Percentiles rank a stretch among this genome's conserved stretches.
Conservation (phyloP, 2,888 invertebrate species). For the Tetrapedia diversipes region DNA sequence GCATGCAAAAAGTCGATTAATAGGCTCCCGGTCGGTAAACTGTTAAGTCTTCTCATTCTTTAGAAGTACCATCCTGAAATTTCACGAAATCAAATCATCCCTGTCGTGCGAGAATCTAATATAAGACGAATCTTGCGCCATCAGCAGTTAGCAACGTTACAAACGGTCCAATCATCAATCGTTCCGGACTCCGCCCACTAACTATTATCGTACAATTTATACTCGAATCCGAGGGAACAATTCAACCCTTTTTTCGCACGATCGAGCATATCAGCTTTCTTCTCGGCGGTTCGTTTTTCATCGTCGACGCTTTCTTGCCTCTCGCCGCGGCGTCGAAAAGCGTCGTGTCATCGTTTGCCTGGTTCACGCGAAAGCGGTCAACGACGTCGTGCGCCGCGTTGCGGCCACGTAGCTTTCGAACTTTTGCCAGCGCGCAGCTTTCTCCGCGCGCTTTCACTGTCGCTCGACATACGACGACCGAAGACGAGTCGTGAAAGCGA, state of each 20-base stretch:
- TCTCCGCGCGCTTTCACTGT: constrained; percentile 57
- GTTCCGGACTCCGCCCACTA: background rate
- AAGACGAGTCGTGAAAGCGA: constrained; percentile 61
- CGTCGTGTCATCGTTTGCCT: constrained; percentile 51
- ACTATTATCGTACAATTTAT: background rate
- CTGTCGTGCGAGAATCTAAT: too few relatives aligned
- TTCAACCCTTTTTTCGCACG: constrained; percentile 25
- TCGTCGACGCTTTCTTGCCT: constrained; percentile 41
- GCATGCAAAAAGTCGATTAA: too few relatives aligned
- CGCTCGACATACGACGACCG: constrained; percentile 23
- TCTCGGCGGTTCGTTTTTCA: constrained; percentile 62
- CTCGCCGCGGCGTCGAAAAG: constrained; percentile 22
- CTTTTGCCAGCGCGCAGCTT: constrained; percentile 59
- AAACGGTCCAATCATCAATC: background rate
- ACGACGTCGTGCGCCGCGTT: constrained; percentile 59
- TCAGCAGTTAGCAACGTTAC: background rate
- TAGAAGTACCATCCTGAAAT: too few relatives aligned
- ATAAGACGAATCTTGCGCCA: too few relatives aligned
- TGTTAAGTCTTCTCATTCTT: too few relatives aligned
- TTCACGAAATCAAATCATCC: too few relatives aligned
- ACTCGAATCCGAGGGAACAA: constrained; percentile 1
- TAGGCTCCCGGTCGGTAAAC: too few relatives aligned
- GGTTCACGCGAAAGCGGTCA: constrained; percentile 56
- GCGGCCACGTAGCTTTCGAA: constrained; percentile 62
- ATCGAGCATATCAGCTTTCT: constrained; percentile 50